Base-by-base conservation (phyloP, 2,888 invertebrate species). In the Eupithecia insigniata region DNA sequence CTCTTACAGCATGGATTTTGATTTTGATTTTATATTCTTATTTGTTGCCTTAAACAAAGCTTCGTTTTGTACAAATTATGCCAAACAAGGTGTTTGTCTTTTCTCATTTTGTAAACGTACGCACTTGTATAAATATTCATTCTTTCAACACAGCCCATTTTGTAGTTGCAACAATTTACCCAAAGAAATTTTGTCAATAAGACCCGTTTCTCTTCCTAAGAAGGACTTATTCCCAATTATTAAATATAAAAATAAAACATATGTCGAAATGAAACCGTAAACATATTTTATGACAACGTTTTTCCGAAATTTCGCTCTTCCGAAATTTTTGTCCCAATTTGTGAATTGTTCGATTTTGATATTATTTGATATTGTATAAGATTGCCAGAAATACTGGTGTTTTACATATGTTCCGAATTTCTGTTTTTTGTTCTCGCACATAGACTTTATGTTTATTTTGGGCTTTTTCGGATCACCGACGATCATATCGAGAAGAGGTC, bases 241-340 rank as follows among this genome's bases (percentile, higher is more conserved):
- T 58, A 71, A 71, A 66, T 43, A 43, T 32, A 43, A 66, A 64
- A 70, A 12, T 61, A 66, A 73, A 64, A 12, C n/a, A 34, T 18
- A 80, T 77, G 76, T 81, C 76, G 80, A 82, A 87, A 88, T 86
- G 85, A 87, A 87, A 85, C 84, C 86, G 87, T 88, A 86, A 87
- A 87, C 79, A 76, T 22, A 2, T 32, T 81, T 89, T 86, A 88
- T 76, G 84, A 81, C 81, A 73, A 80, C 76, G 62, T 61, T 66
- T 74, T 74, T 74, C 62, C 36, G 36, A 64, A 64, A 64, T 34
- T 64, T 64, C 34, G 64, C 5, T 22, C 5, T 12, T 30, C 58
- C 64, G n/a, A 61, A 78, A 75, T 73, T 79, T 80, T 83, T 83
- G 81, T 79, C 77, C 76, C 79, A 83, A 82, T 84, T 83, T 80